These are phyloP conservation scores for Manduca sexta DNA, from an alignment of 1,140 invertebrate genomes.

Conservation along the genomic window DNA sequence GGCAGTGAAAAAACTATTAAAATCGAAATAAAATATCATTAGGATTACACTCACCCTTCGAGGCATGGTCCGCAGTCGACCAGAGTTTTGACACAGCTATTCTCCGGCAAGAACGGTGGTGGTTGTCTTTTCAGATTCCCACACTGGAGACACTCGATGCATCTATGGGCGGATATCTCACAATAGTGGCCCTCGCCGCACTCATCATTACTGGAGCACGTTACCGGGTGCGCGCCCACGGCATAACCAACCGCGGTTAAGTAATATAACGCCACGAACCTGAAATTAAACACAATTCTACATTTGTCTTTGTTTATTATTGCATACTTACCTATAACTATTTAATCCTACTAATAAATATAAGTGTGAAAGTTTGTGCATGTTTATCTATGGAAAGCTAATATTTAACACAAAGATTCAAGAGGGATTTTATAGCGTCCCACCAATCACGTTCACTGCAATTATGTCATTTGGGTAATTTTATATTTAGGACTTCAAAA, in stretches of 20 bases:
- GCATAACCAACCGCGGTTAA: conserved; percentile 6
- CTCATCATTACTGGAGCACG: conserved; percentile 27
- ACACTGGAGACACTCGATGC: conserved; percentile 43
- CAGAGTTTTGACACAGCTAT: conserved; percentile 37
- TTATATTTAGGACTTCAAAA: too few relatives aligned
- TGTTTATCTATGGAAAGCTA: too few relatives aligned
- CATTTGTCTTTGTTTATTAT: too few relatives aligned
- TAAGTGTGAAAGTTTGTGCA: too few relatives aligned
- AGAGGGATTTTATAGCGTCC: too few relatives aligned
- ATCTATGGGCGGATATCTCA: conserved; percentile 24
- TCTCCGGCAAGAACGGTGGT: background rate
- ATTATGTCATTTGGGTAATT: too few relatives aligned
- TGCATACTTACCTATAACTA: too few relatives aligned
- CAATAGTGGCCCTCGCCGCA: conserved; percentile 41
- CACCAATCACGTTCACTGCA: too few relatives aligned
- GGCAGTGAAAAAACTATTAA: too few relatives aligned
- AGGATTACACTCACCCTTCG: conserved; percentile 34
- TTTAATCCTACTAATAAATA: too few relatives aligned
- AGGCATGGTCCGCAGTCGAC: conserved; percentile 41
- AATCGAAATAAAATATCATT: too few relatives aligned
- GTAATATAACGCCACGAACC: conserved; percentile 15
- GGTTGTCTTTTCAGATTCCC: conserved; percentile 33
- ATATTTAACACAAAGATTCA: too few relatives aligned
- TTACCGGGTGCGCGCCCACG: conserved; percentile 19
- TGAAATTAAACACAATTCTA: conserved; percentile 21